Conservation (phyloP, 2,113 vertebrate genomes). For the Lepus americanus region DNA sequence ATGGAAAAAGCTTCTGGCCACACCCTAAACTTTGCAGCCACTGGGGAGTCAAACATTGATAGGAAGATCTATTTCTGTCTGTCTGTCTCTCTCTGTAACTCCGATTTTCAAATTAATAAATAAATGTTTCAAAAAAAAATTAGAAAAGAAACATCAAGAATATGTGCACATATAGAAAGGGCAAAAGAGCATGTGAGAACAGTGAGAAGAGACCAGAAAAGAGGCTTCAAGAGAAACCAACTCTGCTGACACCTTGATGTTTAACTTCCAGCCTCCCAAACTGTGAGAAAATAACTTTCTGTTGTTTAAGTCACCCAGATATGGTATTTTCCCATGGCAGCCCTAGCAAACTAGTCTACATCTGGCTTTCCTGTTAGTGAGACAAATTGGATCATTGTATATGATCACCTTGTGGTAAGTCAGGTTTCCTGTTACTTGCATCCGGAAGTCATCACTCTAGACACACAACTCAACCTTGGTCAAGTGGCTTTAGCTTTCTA, state of each 20-base stretch:
- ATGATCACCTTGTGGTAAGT: background rate
- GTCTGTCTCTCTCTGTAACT: too few species aligned
- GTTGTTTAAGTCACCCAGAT: background rate
- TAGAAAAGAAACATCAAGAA: background rate
- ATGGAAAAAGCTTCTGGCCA: too few species aligned
- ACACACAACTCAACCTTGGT: background rate
- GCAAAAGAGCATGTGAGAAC: background rate
- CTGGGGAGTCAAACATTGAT: too few species aligned
- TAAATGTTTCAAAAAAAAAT: too few species aligned
- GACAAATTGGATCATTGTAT: background rate
- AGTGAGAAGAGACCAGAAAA: background rate
- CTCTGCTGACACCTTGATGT: background rate
- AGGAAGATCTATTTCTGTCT: too few species aligned
- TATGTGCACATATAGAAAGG: accelerated
- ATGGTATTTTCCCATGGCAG: background rate
- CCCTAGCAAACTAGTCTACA: background rate
- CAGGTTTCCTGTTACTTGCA: background rate
- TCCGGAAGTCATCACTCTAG: background rate
- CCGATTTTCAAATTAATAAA: too few species aligned
- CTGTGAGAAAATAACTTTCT: background rate
- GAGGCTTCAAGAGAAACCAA: background rate
- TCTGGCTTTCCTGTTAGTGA: background rate
- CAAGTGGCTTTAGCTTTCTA: background rate
- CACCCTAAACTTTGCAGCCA: too few species aligned
- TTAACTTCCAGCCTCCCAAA: background rate